phyloP scores from a whole-genome alignment of 2,888 invertebrate species.

The Volucella zonaria region DNA sequence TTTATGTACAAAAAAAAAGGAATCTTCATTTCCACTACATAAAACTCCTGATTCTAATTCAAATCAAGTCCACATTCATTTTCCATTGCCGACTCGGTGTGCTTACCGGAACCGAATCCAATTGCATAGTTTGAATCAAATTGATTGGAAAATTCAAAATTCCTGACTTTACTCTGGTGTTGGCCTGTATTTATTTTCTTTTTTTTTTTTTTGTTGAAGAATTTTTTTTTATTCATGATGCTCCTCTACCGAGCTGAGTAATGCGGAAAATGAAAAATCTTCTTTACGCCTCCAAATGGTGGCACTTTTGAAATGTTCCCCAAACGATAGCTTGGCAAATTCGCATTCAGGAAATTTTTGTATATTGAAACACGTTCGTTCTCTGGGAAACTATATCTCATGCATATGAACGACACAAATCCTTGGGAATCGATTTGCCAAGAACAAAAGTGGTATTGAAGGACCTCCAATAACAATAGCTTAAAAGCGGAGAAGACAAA shows the following conservation, averaged over 20 bases:
- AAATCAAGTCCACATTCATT: slow-evolving; percentile 53
- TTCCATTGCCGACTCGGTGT: slow-evolving; percentile 13
- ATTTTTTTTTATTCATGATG: too few relatives aligned
- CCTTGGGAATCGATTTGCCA: slow-evolving; percentile 64
- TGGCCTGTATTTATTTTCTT: slow-evolving; percentile 17
- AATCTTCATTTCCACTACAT: slow-evolving; percentile 55
- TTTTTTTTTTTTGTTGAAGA: slow-evolving; percentile 32
- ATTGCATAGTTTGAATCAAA: slow-evolving; percentile 70
- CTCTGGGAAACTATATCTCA: slow-evolving; percentile 40
- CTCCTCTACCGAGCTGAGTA: not conserved
- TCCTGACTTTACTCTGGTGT: slow-evolving; percentile 56
- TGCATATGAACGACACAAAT: slow-evolving; percentile 62
- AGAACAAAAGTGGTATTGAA: slow-evolving; percentile 50
- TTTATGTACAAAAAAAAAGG: not conserved
- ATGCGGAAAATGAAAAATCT: not conserved
- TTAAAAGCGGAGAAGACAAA: not conserved
- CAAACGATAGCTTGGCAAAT: slow-evolving; percentile 51
- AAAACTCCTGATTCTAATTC: slow-evolving; percentile 44
- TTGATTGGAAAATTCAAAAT: slow-evolving; percentile 72
- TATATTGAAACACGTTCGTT: slow-evolving; percentile 66
- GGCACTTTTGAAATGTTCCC: slow-evolving; percentile 23
- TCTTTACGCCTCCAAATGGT: slow-evolving; percentile 15
- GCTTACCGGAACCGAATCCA: slow-evolving; percentile 63
- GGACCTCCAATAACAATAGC: not conserved
- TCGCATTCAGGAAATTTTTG: slow-evolving; percentile 43